phyloP scores from a whole-genome alignment of 2,797 vertebrate species.

The Vultur gryphus region DNA sequence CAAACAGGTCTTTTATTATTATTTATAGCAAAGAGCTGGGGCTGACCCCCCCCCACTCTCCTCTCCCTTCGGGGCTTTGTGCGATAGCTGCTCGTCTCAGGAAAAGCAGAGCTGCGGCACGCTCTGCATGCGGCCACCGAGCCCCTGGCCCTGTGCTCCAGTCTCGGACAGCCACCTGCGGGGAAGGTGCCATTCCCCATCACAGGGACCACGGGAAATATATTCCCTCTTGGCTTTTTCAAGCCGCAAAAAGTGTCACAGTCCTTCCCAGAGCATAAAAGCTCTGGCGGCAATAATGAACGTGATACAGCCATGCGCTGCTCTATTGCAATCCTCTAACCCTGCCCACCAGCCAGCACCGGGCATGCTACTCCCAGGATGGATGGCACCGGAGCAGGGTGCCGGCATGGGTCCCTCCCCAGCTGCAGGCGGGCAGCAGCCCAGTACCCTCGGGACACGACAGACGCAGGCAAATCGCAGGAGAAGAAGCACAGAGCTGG shows the following conservation, averaged over 20 bases:
- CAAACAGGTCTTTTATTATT: not conserved
- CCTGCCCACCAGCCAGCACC: not conserved
- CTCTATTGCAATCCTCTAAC: not conserved
- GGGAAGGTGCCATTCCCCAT: not conserved
- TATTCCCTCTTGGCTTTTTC: not conserved
- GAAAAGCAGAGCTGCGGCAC: not conserved
- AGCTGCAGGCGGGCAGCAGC: not conserved
- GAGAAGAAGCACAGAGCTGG: not conserved
- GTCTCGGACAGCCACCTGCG: fast-evolving
- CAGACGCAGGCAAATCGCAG: fast-evolving
- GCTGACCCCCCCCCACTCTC: fast-evolving
- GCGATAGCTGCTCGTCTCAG: not conserved
- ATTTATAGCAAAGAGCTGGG: not conserved
- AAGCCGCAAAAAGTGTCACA: not conserved
- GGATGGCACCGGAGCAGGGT: not conserved
- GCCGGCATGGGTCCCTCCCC: fast-evolving
- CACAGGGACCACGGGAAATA: not conserved
- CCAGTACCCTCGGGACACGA: not conserved
- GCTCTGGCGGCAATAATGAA: fast-evolving
- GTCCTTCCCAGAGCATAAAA: not conserved
- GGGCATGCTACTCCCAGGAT: not conserved
- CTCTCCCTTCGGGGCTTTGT: not conserved
- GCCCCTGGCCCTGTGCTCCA: fast-evolving
- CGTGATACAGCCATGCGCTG: fast-evolving
- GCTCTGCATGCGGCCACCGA: fast-evolving